Base-by-base conservation (phyloP, 2,888 invertebrate genomes). In the Andrena dorsata region DNA sequence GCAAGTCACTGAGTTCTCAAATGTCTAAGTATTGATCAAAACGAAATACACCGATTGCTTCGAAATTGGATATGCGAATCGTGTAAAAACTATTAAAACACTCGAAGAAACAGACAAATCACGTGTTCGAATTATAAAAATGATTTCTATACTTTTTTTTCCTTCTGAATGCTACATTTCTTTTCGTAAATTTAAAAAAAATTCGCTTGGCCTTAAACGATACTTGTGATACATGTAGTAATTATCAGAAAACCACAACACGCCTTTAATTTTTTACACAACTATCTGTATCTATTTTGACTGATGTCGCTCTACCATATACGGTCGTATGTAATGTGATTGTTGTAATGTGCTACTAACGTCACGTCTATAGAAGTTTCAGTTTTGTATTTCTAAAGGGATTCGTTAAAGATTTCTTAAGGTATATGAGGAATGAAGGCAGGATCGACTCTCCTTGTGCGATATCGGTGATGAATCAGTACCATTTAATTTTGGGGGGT, bases 401-500 rank as follows among this genome's bases (percentile, higher is more conserved):
- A 73, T 73, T 58, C 76, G 69, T 76, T 76, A 83, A 79, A 85
- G 76, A 76, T 85, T 84, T 86, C 80, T 81, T 84, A 86, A 88
- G 86, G 84, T 88, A 80, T 81, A 81, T 76, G 60, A 79, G 84
- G 84, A 71, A 84, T 76, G 83, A 85, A 72, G 53, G 83, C 83
- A 84, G 73, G 66, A 73, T 82, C 74, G 80, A 63, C 68, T 76
- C 80, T 85, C 75, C 85, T 76, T 70, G 72, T 77, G 80, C 82
- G 80, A 56, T 88, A 86, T 79, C 76, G 82, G 65, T 81, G 80
- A 60, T 30, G 60, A 70, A 80, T 86, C 79, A 82, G 78, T 82
- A 82, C 82, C 84, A 86, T 90, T 90, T 85, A 84, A 84, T 86
- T 81, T 82, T 88, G 85, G 84, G 82, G 83, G 82, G 85, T 86